Conservation (phyloP, 1,140 invertebrate species). For the Holcopasites calliopsidis region DNA sequence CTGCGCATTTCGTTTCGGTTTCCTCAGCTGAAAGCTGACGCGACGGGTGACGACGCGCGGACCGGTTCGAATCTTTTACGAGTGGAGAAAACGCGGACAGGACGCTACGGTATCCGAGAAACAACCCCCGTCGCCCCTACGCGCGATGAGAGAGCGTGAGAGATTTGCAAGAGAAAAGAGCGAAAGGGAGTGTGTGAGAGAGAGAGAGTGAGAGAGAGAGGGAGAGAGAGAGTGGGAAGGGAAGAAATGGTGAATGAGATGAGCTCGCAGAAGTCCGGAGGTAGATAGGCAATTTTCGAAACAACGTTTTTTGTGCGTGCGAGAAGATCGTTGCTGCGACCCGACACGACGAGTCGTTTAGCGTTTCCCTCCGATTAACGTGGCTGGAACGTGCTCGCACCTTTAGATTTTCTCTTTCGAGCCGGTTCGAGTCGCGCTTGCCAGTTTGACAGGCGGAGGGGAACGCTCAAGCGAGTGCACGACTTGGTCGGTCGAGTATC, state of each 20-base stretch:
- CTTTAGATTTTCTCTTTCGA: not conserved
- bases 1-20: conserved; percentile 62
- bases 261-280: conserved; percentile 57
- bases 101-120: conserved; percentile 4
- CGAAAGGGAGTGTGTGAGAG: conserved; percentile 10
- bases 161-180: not conserved
- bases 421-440: not conserved
- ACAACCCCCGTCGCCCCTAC: conserved; percentile 34
- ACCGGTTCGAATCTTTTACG: not conserved
- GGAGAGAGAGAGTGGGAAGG: not conserved
- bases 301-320: conserved; percentile 49
- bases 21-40: conserved; percentile 40
- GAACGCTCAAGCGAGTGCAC: not conserved
- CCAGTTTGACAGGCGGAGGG: not conserved
- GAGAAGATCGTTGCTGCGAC: conserved; percentile 46
- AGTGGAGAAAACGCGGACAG: not conserved
- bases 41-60: not conserved
- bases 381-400: not conserved
- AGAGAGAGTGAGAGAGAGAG: not conserved
- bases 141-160: conserved; percentile 36
- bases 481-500: conserved; percentile 36
- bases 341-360: not conserved
- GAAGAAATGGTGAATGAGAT: conserved; percentile 27
- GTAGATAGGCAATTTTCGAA: conserved; percentile 76
- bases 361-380: conserved; percentile 2